Percentiles rank a stretch among this genome's conserved stretches.
phyloP scores from a whole-genome alignment of 2,888 invertebrate genomes.

The Zygothrica quintamaculata region DNA sequence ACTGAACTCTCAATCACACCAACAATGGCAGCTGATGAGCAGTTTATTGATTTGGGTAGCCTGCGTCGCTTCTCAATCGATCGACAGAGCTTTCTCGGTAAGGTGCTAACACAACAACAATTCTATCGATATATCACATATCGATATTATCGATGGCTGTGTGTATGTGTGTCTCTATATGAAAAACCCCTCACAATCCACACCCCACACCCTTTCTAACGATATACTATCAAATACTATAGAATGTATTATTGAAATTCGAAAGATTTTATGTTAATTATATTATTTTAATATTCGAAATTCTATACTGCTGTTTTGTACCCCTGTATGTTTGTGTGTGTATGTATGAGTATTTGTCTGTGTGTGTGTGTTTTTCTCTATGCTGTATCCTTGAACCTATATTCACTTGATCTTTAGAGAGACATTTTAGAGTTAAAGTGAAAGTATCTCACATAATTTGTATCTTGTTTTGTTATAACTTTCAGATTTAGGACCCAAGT shows the following conservation, averaged over 20 bases:
- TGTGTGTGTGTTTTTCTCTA: background rate
- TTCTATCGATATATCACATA: background rate
- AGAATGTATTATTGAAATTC: too few relatives aligned
- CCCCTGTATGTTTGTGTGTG: background rate
- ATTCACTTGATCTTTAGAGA: too few relatives aligned
- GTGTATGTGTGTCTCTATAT: background rate
- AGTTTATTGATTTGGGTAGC: conserved; percentile 83
- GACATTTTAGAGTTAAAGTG: too few relatives aligned
- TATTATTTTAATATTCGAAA: too few relatives aligned
- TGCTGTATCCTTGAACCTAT: background rate
- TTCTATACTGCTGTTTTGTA: too few relatives aligned
- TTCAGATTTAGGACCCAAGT: conserved; percentile 91
- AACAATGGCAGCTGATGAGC: conserved; percentile 82
- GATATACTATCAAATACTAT: too few relatives aligned
- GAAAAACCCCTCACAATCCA: too few relatives aligned
- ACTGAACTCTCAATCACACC: conserved; percentile 84
- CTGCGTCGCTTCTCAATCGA: conserved; percentile 84
- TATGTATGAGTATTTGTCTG: background rate
- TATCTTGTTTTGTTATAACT: conserved; percentile 23
- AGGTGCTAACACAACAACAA: conserved; percentile 48
- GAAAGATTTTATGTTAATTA: too few relatives aligned
- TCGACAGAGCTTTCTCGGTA: conserved; percentile 84
- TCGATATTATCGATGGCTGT: background rate
- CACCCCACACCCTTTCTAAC: too few relatives aligned
- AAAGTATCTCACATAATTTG: background rate